Evolutionary conservation across 1,140 invertebrate genomes (phyloP).

Genomic region (Mycetomoellerius zeteki): DNA sequence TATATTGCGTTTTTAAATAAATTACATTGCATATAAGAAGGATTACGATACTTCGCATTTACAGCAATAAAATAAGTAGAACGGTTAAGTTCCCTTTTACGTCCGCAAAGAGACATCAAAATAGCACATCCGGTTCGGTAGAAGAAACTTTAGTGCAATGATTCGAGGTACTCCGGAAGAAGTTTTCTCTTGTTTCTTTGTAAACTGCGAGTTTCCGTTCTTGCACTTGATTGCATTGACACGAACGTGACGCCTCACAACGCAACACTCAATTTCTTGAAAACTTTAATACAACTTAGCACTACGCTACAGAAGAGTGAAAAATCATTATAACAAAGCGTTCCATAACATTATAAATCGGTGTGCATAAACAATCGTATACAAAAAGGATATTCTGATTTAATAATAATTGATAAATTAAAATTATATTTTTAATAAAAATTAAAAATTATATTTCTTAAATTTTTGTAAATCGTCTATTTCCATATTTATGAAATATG

Average conservation of each 20-base stretch:
- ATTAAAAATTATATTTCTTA: neutral
- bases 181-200: constrained; percentile 22
- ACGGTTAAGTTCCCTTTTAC: neutral
- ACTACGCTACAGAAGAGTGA: neutral
- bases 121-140: constrained; percentile 1
- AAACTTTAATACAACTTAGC: constrained; percentile 28
- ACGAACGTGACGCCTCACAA: constrained; percentile 11
- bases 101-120: neutral
- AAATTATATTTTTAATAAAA: constrained; percentile 9
- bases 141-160: neutral
- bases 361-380: neutral
- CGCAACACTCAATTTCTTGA: constrained; percentile 3
- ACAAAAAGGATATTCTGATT: neutral
- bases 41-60: neutral
- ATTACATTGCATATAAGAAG: neutral
- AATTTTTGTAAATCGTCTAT: neutral
- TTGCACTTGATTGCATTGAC: constrained; percentile 25
- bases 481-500: neutral
- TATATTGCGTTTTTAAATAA: too few relatives aligned
- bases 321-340: neutral
- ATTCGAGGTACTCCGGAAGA: constrained; percentile 2
- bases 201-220: constrained; percentile 7
- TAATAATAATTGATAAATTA: constrained; percentile 3
- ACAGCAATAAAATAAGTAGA: neutral
- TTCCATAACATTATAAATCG: neutral